Evolutionary conservation across 2,888 invertebrate genomes (phyloP).

Genomic region (Elmis aenea): DNA sequence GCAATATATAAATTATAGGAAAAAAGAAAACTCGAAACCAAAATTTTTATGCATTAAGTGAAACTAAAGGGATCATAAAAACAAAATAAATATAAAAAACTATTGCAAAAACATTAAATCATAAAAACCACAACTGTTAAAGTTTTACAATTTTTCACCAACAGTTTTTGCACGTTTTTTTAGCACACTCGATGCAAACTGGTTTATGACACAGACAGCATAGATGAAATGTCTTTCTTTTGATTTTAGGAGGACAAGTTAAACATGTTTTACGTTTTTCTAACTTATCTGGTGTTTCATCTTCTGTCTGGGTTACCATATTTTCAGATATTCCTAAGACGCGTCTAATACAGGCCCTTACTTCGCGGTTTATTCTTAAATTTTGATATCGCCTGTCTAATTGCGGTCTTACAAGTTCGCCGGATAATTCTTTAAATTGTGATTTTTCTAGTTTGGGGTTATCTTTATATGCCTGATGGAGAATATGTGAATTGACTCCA

Average conservation of each 20-base stretch:
- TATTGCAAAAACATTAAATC: too few species aligned
- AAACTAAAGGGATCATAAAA: too few species aligned
- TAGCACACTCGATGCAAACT: slow-evolving; percentile 1
- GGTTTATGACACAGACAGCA: slow-evolving; percentile 4
- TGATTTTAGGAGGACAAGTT: slow-evolving; percentile 3
- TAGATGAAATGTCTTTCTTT: slow-evolving; percentile 2
- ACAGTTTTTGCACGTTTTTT: slow-evolving; percentile 6
- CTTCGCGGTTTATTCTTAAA: not conserved
- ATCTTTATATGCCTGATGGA: slow-evolving; percentile 2
- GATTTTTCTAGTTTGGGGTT: not conserved
- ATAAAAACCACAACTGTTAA: too few species aligned
- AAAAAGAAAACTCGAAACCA: too few species aligned
- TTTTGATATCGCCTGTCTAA: slow-evolving; percentile 2
- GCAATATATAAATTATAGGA: too few species aligned
- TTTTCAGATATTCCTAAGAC: slow-evolving; percentile 2
- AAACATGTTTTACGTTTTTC: not conserved
- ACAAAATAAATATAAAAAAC: too few species aligned
- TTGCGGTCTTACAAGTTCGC: slow-evolving; percentile 3
- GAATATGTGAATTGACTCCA: slow-evolving; percentile 3
- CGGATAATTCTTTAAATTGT: slow-evolving; percentile 1
- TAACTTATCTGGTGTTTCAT: slow-evolving; percentile 1
- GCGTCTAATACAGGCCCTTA: not conserved
- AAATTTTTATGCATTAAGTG: too few species aligned
- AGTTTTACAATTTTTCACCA: too few species aligned
- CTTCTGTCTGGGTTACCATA: not conserved